Evolutionary conservation across 2,888 invertebrate genomes (phyloP), one percentile per base, ranked within the genome.

Genomic region (Morpho deidamia): DNA sequence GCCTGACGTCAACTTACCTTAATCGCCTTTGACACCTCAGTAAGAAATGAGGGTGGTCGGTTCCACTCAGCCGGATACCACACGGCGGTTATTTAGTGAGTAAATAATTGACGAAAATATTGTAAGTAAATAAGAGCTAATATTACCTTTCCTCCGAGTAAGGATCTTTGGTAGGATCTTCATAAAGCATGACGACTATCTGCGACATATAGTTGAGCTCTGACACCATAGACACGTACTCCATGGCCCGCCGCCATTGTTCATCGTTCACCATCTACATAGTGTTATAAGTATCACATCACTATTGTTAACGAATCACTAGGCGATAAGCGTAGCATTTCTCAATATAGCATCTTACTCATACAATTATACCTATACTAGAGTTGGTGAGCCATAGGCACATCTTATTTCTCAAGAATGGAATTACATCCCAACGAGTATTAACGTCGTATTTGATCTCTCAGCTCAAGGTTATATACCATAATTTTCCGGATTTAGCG

Each of bases 141-240:
- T 39, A 39, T 41, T 35, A 87, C 90, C 90, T 91, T 79, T 96
- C 96, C 73, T 97, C 97, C 0, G 97, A 97, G 50, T 92, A 93
- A 0, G 95, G 95, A 85, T 97, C 97, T 84, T 99, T 98, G 0
- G 96, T 98, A 7, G 97, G 99, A 84, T 99, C 99, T 87, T 99
- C 99, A 76, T 99, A 99, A 0, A 98, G 88, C 97, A 99, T 98
- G 32, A 99, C 97, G 1, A 99, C 99, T 56, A 99, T 96, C 84
- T 99, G 99, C 5, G 99, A 98, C 97, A 99, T 97, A 84, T 99
- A 99, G 90, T 99, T 99, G 34, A 99, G 92, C 82, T 99, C 99
- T 0, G 99, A 97, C 7, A 99, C 98, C 92, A 97, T 97, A 12
- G 96, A 96, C 23, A 99, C 95, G 78, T 99, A 99, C 74, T 99